phyloP scores from a whole-genome alignment of 1,140 invertebrate genomes.

The Ceratina calcarata region DNA sequence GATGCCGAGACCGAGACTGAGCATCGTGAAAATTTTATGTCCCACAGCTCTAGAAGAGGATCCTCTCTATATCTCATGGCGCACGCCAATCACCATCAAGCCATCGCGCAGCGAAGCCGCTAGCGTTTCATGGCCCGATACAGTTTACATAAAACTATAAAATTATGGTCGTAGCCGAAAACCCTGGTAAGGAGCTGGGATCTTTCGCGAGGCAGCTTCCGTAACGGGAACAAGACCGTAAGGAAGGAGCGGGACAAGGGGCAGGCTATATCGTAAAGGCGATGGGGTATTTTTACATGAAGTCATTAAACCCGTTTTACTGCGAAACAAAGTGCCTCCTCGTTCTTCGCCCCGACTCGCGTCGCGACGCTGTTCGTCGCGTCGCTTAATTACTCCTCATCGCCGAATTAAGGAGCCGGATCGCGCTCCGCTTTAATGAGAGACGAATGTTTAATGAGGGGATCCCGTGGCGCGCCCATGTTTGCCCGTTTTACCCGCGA shows the following conservation, averaged over 20 bases:
- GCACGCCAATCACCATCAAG: constrained; percentile 75
- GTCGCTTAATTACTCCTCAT: constrained; percentile 70
- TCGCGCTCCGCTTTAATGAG: constrained; percentile 65
- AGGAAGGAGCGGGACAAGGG: not conserved
- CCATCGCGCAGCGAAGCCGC: constrained; percentile 54
- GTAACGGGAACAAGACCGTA: not conserved
- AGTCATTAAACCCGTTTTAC: constrained; percentile 69
- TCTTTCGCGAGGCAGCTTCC: not conserved
- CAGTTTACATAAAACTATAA: constrained; percentile 78
- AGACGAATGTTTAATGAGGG: constrained; percentile 66
- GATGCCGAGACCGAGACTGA: constrained; percentile 54
- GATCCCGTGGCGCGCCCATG: constrained; percentile 19
- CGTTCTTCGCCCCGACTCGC: not conserved
- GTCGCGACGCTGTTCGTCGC: not conserved
- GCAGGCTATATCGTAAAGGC: constrained; percentile 69
- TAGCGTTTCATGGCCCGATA: constrained; percentile 72
- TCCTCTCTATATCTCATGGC: constrained; percentile 57
- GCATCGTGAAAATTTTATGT: constrained; percentile 66
- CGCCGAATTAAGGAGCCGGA: constrained; percentile 64
- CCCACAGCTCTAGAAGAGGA: constrained; percentile 17
- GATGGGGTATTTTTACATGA: constrained; percentile 73
- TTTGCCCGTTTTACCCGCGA: constrained; percentile 40
- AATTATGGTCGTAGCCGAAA: constrained; percentile 71
- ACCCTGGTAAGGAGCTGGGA: constrained; percentile 32
- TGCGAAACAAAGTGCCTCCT: constrained; percentile 63